Base-by-base conservation (phyloP, 1,140 invertebrate genomes). In the Ruditapes philippinarum region DNA sequence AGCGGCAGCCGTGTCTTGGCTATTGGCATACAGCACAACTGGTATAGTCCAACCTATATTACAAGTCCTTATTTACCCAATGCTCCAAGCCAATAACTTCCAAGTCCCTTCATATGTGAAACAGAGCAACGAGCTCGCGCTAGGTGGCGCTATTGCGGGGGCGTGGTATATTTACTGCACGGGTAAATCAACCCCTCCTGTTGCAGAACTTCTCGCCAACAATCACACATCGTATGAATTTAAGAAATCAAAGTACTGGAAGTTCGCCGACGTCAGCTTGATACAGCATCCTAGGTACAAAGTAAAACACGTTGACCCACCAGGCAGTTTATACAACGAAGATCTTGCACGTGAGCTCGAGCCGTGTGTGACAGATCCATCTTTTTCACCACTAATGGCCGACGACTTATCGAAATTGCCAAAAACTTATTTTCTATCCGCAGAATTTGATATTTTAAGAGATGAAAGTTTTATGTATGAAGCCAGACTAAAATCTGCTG, bases 391-490 rank as follows among this genome's bases (percentile, higher is more conserved):
- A 14, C 40, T 82, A 12, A 62, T 82, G 33, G 79, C 79, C 2
- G 28, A 36, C 40, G 57, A 82, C 33, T 40, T 51, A n/a, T 57
- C 45, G 12, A 28, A 36, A n/a, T 42, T 82, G 33, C 54, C 79
- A 45, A 17, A 7, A 42, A 65, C 79, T 0, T 82, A 82, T 25
- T 65, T 82, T 31, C 31, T 82, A 19, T 65, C 60, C 11, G 79
- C 79, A 2, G 79, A 82, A 42, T 65, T 36, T 31, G 79, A 82
- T 65, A 42, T 65, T 19, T 38, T 82, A 2, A 36, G 79, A 12
- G 79, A 82, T 57, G 79, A 82, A 40, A 65, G 60, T 82, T 82
- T 82, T 42, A 38, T 82, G 36, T 82, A 40, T 65, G 54, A 62
- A 57, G 14, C 25, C 0, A 31, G 79, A 12, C 60, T 82, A 17